A percentile compares a stretch with the other conserved stretches of the same genome.
Evolutionary conservation across 2,797 vertebrate species (phyloP).

Genomic region (Picus viridis): DNA sequence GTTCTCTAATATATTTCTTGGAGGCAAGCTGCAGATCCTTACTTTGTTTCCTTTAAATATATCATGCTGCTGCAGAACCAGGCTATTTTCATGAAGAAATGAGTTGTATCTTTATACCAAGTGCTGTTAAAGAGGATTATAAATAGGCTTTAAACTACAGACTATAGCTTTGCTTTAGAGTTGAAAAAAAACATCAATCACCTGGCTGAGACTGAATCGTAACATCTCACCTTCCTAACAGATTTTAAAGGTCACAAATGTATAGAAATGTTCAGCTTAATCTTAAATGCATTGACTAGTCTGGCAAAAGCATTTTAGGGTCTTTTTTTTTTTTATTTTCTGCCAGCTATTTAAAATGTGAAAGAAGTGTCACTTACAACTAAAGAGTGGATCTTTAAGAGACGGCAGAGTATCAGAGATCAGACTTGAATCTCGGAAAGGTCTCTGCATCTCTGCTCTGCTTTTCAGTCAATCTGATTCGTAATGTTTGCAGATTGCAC

Average conservation of each 20-base stretch:
- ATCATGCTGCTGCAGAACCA: conserved; percentile 23
- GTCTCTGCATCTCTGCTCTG: conserved; percentile 46
- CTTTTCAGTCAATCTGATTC: conserved; percentile 72
- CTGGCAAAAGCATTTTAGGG: conserved; percentile 48
- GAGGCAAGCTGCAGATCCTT: neutral
- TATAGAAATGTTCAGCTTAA: conserved; percentile 68
- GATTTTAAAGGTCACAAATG: conserved; percentile 72
- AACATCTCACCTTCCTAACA: conserved; percentile 68
- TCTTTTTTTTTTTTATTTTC: conserved; percentile 52
- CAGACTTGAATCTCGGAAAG: neutral
- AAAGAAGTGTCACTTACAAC: conserved; percentile 51
- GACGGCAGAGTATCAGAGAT: conserved; percentile 14
- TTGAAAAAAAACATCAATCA: conserved; percentile 68
- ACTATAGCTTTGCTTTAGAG: conserved; percentile 65
- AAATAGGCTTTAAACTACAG: conserved; percentile 69
- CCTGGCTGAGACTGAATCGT: conserved; percentile 67
- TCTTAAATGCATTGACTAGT: conserved; percentile 66
- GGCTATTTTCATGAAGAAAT: conserved; percentile 63
- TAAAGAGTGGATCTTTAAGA: conserved; percentile 42
- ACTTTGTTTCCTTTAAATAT: conserved; percentile 51
- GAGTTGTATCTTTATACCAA: conserved; percentile 65
- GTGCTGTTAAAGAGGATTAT: conserved; percentile 68
- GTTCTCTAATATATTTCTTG: neutral
- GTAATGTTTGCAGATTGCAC: conserved; percentile 73
- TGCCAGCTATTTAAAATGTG: conserved; percentile 64